Conservation (phyloP, 2,797 vertebrate species). For the Alauda arvensis region DNA sequence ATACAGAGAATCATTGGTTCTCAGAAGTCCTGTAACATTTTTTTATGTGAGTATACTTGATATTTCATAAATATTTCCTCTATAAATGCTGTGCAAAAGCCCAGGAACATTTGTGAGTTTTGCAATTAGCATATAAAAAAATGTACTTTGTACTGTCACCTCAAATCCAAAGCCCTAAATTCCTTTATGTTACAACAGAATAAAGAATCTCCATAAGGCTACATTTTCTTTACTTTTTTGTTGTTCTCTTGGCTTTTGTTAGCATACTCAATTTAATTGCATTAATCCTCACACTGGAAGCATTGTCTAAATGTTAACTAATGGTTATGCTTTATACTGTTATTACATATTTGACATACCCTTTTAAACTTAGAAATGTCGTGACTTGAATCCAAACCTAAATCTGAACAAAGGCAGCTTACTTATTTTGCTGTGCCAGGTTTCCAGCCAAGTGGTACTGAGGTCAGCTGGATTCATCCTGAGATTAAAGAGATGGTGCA, state of each 20-base stretch:
- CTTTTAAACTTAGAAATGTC: not conserved
- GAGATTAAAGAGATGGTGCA: not conserved
- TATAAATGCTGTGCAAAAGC: not conserved
- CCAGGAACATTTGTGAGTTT: not conserved
- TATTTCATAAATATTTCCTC: not conserved
- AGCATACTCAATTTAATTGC: not conserved
- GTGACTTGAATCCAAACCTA: not conserved
- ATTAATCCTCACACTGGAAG: not conserved
- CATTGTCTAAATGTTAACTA: conserved; percentile 36
- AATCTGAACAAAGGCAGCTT: not conserved
- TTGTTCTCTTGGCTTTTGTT: not conserved
- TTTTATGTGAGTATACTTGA: not conserved
- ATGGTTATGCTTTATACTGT: not conserved
- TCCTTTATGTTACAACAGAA: not conserved
- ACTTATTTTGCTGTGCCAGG: not conserved
- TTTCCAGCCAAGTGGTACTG: not conserved
- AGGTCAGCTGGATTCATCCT: not conserved
- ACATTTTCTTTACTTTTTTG: not conserved
- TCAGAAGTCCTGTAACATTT: not conserved
- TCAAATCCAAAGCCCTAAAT: not conserved
- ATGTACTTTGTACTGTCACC: not conserved
- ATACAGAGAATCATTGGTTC: accelerated
- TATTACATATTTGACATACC: not conserved
- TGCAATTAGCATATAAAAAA: not conserved
- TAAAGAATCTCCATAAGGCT: not conserved